Evolutionary conservation across 2,888 invertebrate species (phyloP), one percentile per base, ranked within the genome.

Genomic region (Disparrhopalites patrizii): DNA sequence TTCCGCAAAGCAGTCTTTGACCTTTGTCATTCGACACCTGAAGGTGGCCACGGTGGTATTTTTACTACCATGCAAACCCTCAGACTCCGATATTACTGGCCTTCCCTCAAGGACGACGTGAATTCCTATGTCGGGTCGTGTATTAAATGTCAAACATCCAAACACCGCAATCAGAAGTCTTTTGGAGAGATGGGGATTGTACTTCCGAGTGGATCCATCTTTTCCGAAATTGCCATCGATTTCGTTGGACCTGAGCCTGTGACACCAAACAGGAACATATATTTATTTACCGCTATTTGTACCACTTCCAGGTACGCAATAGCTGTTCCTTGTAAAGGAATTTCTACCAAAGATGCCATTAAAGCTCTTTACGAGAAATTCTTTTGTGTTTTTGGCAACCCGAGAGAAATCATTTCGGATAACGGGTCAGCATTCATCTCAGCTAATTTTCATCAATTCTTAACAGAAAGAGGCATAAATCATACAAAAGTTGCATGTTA

Each of bases 201-300:
- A 8, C 27, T 33, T 27, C 50, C 62, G 13, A 28, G 57, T 1
- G 8, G 1, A 1, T 1, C 2, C 1, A 47, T 51, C 15, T 67
- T 54, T 25, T 20, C 50, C 3, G n/a, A 28, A 15, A 28, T 67
- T n/a, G 28, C 28, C 18, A 62, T 67, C 8, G 66, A 67, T 18
- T 62, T 56, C 23, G 40, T 63, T 7, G 63, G 63, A 3, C 40
- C 55, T 8, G 3, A 43, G 13, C n/a, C 23, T 2, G 20, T 3
- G n/a, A 54, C 63, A 2, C 13, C 15, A n/a, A n/a, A n/a, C 2
- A 20, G 28, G 18, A 40, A 55, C 15, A 36, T 10, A 13, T 54
- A 43, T 55, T 40, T 36, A 3, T 25, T 63, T 7, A 36, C 30
- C 23, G 43, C 43, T 3, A 54, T 63, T 5, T 54, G 55, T n/a